These are phyloP conservation scores for Paramormyrops hopkinsi DNA, from an alignment of 2,797 vertebrate genomes.

Conservation along the genomic window DNA sequence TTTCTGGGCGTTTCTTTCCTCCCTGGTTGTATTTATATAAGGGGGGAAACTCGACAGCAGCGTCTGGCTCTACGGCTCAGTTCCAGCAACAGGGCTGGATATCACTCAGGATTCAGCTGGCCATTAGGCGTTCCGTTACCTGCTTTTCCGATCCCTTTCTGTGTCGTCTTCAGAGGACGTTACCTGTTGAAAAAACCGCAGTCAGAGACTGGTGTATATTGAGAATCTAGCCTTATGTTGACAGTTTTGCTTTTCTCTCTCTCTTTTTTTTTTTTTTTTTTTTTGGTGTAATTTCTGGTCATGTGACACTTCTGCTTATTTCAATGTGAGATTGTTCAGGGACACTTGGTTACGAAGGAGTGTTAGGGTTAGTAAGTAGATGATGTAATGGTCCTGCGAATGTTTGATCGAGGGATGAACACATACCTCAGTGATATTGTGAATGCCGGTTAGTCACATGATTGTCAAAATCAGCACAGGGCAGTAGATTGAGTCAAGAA, in stretches of 20 bases:
- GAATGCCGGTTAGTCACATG: background rate
- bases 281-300: conserved; percentile 23
- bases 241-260: conserved; percentile 28
- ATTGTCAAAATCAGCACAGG: background rate
- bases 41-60: background rate
- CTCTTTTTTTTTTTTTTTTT: background rate
- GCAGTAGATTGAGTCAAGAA: background rate
- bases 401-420: background rate
- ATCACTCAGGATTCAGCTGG: conserved; percentile 15
- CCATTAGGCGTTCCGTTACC: conserved; percentile 4
- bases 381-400: conserved; percentile 1
- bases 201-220: background rate
- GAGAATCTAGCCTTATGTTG: conserved; percentile 24
- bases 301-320: conserved; percentile 31
- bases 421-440: conserved; percentile 54
- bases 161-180: conserved; percentile 11
- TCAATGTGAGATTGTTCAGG: conserved; percentile 31
- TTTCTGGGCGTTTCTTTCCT: background rate
- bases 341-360: conserved; percentile 26
- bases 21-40: background rate
- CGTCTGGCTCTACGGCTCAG: background rate
- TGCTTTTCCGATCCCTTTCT: background rate
- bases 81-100: background rate
- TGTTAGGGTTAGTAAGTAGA: conserved; percentile 33
- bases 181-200: background rate